phyloP scores from a whole-genome alignment of 1,140 invertebrate genomes.

The Drosophila nikananu region DNA sequence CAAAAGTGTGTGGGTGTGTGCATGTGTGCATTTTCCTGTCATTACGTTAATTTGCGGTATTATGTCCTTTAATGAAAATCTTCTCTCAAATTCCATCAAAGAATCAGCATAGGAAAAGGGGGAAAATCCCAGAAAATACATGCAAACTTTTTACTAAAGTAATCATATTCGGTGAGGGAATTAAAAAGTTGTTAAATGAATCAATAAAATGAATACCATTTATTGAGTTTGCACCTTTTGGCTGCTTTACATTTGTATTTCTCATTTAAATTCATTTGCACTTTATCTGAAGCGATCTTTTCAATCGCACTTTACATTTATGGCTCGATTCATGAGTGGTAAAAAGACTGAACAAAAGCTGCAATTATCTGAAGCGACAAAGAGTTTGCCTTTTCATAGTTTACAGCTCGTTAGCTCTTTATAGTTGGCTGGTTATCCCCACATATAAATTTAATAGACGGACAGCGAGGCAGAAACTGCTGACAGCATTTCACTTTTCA shows the following conservation, averaged over 20 bases:
- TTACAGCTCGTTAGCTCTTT: conserved; percentile 79
- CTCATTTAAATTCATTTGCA: not conserved
- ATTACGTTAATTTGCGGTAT: conserved; percentile 71
- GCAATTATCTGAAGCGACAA: conserved; percentile 29
- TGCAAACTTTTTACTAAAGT: not conserved
- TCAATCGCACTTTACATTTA: conserved; percentile 29
- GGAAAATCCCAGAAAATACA: conserved; percentile 7
- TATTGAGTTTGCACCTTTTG: not conserved
- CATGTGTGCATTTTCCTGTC: conserved; percentile 31
- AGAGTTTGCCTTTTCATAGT: conserved; percentile 64
- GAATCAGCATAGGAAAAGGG: not conserved
- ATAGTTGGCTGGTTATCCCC: conserved; percentile 64
- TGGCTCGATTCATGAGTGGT: conserved; percentile 18
- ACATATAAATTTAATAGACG: conserved; percentile 43
- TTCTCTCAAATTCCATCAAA: conserved; percentile 7
- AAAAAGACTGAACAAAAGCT: conserved; percentile 18
- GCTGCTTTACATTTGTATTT: not conserved
- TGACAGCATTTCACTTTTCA: conserved; percentile 82
- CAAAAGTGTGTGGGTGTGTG: not conserved
- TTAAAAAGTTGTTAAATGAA: not conserved
- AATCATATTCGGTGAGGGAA: not conserved
- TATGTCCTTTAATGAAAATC: conserved; percentile 64
- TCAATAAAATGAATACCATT: too few species aligned
- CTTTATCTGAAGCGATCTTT: not conserved
- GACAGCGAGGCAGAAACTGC: conserved; percentile 47